Evolutionary conservation across 2,888 invertebrate genomes (phyloP).

Genomic region (Aleiodes leptofemur): DNA sequence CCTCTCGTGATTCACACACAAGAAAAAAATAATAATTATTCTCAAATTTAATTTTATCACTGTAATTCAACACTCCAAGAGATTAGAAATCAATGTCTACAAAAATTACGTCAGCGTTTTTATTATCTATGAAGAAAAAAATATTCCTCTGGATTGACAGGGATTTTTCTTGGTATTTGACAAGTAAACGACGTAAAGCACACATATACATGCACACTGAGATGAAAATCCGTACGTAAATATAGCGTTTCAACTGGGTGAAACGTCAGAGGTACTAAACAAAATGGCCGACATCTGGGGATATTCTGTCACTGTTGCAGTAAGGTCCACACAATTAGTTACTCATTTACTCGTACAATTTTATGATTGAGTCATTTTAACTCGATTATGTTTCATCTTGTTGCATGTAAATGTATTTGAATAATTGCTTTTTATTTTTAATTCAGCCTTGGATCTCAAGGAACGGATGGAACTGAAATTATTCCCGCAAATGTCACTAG

Average conservation of each 20-base stretch:
- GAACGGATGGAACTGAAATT: conserved; percentile 8
- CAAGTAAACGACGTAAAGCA: neutral
- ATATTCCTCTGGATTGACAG: conserved; percentile 9
- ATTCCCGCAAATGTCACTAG: conserved; percentile 5
- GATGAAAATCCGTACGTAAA: neutral
- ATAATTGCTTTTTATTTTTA: neutral
- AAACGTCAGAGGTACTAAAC: neutral
- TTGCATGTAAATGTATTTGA: neutral
- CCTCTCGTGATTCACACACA: neutral
- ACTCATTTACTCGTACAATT: neutral
- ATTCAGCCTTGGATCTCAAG: neutral
- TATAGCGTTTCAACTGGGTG: neutral
- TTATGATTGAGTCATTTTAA: neutral
- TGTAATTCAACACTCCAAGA: neutral
- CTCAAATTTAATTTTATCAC: conserved; percentile 13
- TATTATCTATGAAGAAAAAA: conserved; percentile 24
- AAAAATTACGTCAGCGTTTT: conserved; percentile 8
- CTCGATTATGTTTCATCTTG: neutral
- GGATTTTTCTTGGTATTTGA: conserved; percentile 6
- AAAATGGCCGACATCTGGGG: neutral
- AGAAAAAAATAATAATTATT: too few species aligned
- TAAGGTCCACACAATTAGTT: neutral
- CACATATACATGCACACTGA: conserved; percentile 8
- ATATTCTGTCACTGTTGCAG: neutral
- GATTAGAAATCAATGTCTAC: neutral